Percentiles rank a stretch among this genome's conserved stretches.
Conservation (phyloP, 2,888 invertebrate species). For the Zootermopsis nevadensis region DNA sequence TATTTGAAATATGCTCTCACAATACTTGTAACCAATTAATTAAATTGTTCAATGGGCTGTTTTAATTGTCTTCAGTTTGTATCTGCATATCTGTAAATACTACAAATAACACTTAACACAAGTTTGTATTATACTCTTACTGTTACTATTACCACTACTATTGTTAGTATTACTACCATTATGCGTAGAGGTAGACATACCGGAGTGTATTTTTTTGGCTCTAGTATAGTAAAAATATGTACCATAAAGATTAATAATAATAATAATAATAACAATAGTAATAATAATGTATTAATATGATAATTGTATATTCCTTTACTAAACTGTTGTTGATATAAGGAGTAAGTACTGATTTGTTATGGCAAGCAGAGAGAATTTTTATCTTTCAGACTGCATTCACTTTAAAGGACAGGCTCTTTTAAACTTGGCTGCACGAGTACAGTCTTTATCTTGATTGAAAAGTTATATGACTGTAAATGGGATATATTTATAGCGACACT, state of each 20-base stretch:
- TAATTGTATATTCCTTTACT: constrained; percentile 2
- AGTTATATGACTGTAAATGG: background rate
- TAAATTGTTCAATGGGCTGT: constrained; percentile 17
- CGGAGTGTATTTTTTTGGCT: constrained; percentile 36
- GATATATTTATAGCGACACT: background rate
- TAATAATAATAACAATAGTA: constrained; percentile 15
- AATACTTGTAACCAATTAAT: constrained; percentile 13
- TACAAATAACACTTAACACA: constrained; percentile 25
- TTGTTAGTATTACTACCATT: constrained; percentile 12
- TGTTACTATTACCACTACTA: constrained; percentile 29
- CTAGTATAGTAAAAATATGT: constrained; percentile 28
- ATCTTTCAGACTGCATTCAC: no score
- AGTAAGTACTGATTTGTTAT: background rate
- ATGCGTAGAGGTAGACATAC: constrained; percentile 29
- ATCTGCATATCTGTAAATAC: constrained; percentile 34
- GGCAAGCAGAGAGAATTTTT: background rate
- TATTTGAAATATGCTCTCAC: constrained; percentile 10
- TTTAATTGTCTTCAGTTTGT: constrained; percentile 27
- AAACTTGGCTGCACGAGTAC: background rate
- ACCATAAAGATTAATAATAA: constrained; percentile 34
- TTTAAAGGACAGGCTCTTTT: background rate
- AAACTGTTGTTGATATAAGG: background rate
- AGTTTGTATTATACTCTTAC: constrained; percentile 19
- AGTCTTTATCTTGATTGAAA: background rate
- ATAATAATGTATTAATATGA: constrained; percentile 16